Evolutionary conservation across 2,113 vertebrate species (phyloP).

Genomic region (Vidua macroura): DNA sequence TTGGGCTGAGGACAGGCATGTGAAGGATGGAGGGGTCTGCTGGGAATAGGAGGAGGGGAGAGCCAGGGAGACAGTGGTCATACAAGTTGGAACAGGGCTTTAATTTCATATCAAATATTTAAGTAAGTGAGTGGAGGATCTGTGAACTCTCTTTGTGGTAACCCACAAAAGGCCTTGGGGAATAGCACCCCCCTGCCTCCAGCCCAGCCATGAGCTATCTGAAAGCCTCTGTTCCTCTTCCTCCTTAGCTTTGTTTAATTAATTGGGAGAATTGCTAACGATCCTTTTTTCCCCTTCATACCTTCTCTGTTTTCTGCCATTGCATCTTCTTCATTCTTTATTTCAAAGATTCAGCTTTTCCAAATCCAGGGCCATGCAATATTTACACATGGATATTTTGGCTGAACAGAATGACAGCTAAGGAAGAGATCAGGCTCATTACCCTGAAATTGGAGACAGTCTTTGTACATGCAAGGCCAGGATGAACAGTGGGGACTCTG

Average conservation of each 20-base stretch:
- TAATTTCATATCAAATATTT: conserved; percentile 82
- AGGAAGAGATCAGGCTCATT: background rate
- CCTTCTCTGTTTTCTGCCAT: background rate
- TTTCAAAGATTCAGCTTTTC: background rate
- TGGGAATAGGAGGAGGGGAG: conserved; percentile 68
- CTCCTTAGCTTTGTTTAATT: conserved; percentile 71
- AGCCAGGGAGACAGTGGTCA: conserved; percentile 57
- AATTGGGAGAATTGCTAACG: conserved; percentile 72
- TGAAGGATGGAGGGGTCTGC: conserved; percentile 63
- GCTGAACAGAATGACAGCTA: background rate
- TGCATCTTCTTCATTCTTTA: background rate
- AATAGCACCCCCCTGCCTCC: conserved; percentile 4
- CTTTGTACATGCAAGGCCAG: background rate
- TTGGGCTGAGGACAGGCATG: conserved; percentile 68
- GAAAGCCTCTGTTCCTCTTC: conserved; percentile 11
- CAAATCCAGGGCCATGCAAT: background rate
- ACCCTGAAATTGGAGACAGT: background rate
- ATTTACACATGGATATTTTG: background rate
- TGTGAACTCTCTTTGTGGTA: conserved; percentile 71
- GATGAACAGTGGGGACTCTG: background rate
- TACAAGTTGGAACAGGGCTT: conserved; percentile 72
- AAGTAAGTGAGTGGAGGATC: conserved; percentile 63
- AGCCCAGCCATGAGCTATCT: conserved; percentile 19
- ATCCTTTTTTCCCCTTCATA: conserved; percentile 7
- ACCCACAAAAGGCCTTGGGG: conserved; percentile 68